Conservation (phyloP, 2,113 vertebrate species). For the Ciconia stormi region DNA sequence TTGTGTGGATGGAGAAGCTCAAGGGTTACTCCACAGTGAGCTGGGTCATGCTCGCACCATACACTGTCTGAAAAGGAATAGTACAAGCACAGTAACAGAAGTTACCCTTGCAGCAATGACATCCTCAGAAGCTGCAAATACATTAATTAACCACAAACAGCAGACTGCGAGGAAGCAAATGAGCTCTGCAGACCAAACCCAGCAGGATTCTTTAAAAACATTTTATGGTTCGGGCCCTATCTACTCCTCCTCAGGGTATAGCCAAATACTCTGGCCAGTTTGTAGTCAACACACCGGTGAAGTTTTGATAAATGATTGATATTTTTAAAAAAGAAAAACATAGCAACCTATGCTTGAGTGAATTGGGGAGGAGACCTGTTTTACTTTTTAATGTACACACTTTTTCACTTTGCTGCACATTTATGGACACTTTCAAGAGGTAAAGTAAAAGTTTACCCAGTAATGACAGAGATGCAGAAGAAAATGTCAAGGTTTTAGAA, state of each 20-base stretch:
- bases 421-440: background rate
- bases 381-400: background rate
- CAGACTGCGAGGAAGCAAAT: background rate
- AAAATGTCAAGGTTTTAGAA: background rate
- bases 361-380: accelerated
- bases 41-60: background rate
- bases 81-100: background rate
- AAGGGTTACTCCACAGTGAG: background rate
- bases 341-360: background rate
- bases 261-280: background rate
- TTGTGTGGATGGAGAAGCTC: background rate
- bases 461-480: background rate
- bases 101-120: background rate
- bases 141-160: background rate
- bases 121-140: background rate
- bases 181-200: background rate
- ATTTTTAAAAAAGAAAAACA: background rate
- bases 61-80: background rate
- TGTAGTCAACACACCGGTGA: background rate
- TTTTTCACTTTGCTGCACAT: background rate
- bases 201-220: background rate
- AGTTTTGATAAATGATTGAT: background rate
- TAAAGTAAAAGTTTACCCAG: background rate
- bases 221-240: background rate
- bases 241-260: background rate